Base-by-base conservation (phyloP, 2,797 vertebrate species). In the Tragelaphus eurycerus region DNA sequence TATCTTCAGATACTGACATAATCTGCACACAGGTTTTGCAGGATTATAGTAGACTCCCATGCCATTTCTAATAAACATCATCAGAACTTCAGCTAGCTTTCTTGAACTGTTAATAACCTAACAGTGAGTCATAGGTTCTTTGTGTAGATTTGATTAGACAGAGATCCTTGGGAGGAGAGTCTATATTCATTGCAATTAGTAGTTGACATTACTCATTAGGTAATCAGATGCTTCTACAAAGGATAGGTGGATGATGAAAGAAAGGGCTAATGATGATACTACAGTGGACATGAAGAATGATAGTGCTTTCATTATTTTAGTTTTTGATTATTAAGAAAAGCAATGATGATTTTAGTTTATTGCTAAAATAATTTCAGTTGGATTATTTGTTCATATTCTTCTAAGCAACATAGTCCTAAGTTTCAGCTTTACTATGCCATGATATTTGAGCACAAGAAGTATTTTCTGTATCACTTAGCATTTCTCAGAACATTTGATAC, bases 261-360 rank as follows among this genome's bases (percentile, higher is more conserved):
- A 46, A 50, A 71, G 59, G 14, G 25, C 57, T 59, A 11, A 54
- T 90, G 23, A 52, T 57, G 55, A 92, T 95, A 78, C 55, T 86
- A 13, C 57, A 94, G 5, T 78, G 55, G 34, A 2, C 17, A n/a
- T 48, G 78, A 54, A 14, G 4, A 78, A 21, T 59, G 43, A 48
- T 62, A 34, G 46, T 74, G 15, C 79, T 91, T 78, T 89, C 25
- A 15, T 85, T 92, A 50, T 54, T 96, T 15, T 76, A 81, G 7
- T 94, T 64, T 96, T 90, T 83, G 50, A 8, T 78, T 90, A 55
- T 55, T 93, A 90, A 85, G 60, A 86, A 89, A 93, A 93, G 11
- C 48, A 59, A 1, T 84, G 60, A 52, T 91, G 23, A 38, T 94
- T 79, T 93, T 74, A 46, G 71, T 74, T 74, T 43, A 25, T 71